These are phyloP conservation scores for Chaenocephalus aceratus DNA, from an alignment of 2,113 vertebrate genomes.

Conservation along the genomic window DNA sequence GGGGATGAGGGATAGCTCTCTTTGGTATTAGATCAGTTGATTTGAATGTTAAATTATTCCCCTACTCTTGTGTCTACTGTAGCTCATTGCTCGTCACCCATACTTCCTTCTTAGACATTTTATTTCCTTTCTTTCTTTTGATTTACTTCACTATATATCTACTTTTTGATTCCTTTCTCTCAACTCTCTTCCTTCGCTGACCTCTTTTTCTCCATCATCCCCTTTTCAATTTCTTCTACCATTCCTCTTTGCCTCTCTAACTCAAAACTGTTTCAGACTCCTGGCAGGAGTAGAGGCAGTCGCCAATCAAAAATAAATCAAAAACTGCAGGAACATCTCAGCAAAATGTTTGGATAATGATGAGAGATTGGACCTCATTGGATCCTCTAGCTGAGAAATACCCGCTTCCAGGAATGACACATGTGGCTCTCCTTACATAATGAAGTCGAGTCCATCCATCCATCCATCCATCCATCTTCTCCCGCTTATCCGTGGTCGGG, in stretches of 20 bases:
- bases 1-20: conserved; percentile 27
- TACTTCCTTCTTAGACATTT: conserved; percentile 1
- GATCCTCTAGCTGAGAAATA: neutral
- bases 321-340: neutral
- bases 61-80: conserved; percentile 4
- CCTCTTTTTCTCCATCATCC: neutral
- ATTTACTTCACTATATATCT: conserved; percentile 2
- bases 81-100: conserved; percentile 18
- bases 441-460: neutral
- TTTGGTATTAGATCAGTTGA: conserved; percentile 51
- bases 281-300: conserved; percentile 18
- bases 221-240: conserved; percentile 9
- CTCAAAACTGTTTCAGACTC: conserved; percentile 13
- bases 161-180: neutral
- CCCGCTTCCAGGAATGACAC: neutral
- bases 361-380: neutral
- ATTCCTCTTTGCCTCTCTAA: conserved; percentile 5
- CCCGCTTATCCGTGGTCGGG: no score
- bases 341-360: conserved; percentile 23
- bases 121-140: neutral
- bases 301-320: neutral
- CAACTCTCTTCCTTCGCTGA: neutral
- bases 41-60: conserved; percentile 41
- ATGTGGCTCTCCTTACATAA: neutral
- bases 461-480: no score